Conservation (phyloP, 2,797 vertebrate species). For the Siniperca undulata region DNA sequence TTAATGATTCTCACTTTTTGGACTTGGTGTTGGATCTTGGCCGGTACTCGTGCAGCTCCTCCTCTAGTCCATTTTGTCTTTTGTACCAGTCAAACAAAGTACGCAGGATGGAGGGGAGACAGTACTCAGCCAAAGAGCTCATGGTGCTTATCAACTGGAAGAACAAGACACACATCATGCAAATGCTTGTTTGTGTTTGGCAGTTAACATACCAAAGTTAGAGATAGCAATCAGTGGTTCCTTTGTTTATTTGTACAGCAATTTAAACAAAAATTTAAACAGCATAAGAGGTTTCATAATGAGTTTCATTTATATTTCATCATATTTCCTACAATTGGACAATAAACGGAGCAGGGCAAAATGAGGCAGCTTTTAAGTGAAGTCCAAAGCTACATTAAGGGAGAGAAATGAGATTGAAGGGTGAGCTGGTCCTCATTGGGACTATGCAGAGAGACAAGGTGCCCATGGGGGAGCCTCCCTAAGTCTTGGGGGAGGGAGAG, state of each 20-base stretch:
- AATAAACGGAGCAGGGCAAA: not conserved
- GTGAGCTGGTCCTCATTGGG: constrained; percentile 38
- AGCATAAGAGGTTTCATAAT: not conserved
- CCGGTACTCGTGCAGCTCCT: constrained; percentile 95
- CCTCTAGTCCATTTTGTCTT: constrained; percentile 96
- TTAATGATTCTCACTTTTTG: constrained; percentile 88
- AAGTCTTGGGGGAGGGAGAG: constrained; percentile 44
- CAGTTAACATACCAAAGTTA: constrained; percentile 61
- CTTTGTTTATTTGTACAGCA: constrained; percentile 70
- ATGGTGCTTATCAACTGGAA: constrained; percentile 95
- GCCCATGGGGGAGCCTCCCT: constrained; percentile 64
- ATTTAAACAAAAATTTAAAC: constrained; percentile 26
- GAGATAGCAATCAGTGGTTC: constrained; percentile 67
- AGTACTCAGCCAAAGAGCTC: constrained; percentile 98
- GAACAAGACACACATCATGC: constrained; percentile 40
- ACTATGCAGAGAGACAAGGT: constrained; percentile 51
- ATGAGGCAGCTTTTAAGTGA: constrained; percentile 15
- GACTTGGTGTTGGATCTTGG: constrained; percentile 96
- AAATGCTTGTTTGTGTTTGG: constrained; percentile 61
- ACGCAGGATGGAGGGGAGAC: constrained; percentile 96
- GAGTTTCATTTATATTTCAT: constrained; percentile 9
- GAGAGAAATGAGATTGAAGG: not conserved
- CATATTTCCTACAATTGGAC: constrained; percentile 18
- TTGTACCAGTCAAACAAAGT: constrained; percentile 99
- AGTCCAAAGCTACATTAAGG: constrained; percentile 16